These are phyloP conservation scores for Adelosebastes latens DNA, from an alignment of 2,797 vertebrate species.

Conservation along the genomic window DNA sequence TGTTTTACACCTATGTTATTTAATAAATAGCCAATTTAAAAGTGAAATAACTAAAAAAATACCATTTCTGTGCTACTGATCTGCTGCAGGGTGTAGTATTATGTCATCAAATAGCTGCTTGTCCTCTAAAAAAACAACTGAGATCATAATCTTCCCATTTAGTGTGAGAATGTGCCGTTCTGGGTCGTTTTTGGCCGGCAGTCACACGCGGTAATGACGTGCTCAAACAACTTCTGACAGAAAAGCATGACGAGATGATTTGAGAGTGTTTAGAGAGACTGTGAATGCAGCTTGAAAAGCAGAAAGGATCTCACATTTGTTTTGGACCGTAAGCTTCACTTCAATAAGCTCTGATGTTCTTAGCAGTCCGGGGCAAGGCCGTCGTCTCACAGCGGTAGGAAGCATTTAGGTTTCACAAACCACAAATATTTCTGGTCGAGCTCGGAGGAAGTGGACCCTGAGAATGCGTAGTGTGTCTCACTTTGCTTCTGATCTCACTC, in stretches of 20 bases:
- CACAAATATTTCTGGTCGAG: slow-evolving; percentile 69
- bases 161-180: slow-evolving; percentile 23
- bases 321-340: slow-evolving; percentile 20
- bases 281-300: slow-evolving; percentile 28
- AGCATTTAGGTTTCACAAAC: slow-evolving; percentile 60
- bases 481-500: slow-evolving; percentile 34
- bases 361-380: slow-evolving; percentile 36
- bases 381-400: slow-evolving; percentile 46
- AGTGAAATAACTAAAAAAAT: not conserved
- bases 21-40: not conserved
- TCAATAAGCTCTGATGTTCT: slow-evolving; percentile 42
- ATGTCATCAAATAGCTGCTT: slow-evolving; percentile 19
- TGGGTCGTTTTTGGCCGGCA: slow-evolving; percentile 8
- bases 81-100: not conserved
- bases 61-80: not conserved
- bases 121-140: slow-evolving; percentile 25
- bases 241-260: slow-evolving; percentile 1
- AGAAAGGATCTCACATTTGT: slow-evolving; percentile 15
- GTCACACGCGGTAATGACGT: slow-evolving; percentile 20
- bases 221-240: slow-evolving; percentile 3
- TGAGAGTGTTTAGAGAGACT: slow-evolving; percentile 16
- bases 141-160: slow-evolving; percentile 43
- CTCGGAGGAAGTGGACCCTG: slow-evolving; percentile 72
- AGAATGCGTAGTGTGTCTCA: slow-evolving; percentile 51
- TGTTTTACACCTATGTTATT: not conserved